A percentile compares a stretch with the other conserved stretches of the same genome.
Evolutionary conservation across 2,113 vertebrate species (phyloP).

Genomic region (Pseudopodoces humilis): DNA sequence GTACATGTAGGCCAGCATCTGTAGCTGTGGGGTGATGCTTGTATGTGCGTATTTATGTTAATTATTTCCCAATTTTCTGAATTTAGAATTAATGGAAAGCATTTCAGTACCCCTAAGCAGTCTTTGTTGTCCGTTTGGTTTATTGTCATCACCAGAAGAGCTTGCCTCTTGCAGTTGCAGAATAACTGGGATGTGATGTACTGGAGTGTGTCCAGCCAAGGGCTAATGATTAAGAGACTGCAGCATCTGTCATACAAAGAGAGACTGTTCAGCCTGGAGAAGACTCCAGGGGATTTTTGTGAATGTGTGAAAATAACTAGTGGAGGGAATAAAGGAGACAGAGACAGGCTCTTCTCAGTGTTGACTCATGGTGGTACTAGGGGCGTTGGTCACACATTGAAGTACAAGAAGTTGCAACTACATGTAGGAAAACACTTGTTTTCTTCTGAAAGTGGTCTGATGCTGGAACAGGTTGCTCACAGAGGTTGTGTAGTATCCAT

Average conservation of each 20-base stretch:
- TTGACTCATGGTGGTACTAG: neutral
- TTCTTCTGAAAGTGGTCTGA: neutral
- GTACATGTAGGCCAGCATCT: fast-evolving
- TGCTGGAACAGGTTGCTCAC: neutral
- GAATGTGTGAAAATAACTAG: neutral
- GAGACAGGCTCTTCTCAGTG: neutral
- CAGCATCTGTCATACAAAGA: neutral
- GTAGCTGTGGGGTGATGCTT: neutral
- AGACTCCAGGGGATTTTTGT: neutral
- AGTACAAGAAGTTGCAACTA: neutral
- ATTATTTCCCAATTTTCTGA: neutral
- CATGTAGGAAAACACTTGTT: neutral
- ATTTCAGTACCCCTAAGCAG: neutral
- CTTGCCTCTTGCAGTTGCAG: neutral
- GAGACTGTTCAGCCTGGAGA: neutral
- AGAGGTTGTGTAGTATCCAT: neutral
- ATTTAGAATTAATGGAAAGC: neutral
- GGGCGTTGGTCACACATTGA: neutral
- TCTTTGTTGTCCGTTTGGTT: neutral
- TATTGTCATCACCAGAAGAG: neutral
- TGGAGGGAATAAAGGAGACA: neutral
- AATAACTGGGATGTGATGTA: neutral
- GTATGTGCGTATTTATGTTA: neutral
- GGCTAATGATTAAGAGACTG: neutral
- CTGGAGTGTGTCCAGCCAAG: neutral